Percentiles rank a stretch among this genome's conserved stretches.
phyloP scores from a whole-genome alignment of 2,113 vertebrate species.

The Ameiurus melas region DNA sequence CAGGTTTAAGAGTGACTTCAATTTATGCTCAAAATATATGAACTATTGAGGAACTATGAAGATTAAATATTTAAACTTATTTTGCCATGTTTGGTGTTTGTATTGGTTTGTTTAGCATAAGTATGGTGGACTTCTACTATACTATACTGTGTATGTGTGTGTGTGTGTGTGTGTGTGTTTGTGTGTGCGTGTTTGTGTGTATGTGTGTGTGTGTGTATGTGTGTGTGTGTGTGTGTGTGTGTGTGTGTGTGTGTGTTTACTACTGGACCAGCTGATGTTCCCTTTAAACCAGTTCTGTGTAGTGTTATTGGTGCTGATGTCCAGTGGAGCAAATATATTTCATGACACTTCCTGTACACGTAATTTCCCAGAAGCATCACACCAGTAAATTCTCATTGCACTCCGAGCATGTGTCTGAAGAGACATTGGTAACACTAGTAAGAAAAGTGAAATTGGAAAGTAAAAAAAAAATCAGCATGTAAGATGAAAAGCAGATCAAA shows the following conservation, averaged over 20 bases:
- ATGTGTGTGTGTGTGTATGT: neutral
- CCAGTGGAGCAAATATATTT: neutral
- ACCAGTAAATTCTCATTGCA: neutral
- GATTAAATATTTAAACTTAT: neutral
- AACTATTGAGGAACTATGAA: neutral
- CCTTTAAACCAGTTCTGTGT: slow-evolving; percentile 5
- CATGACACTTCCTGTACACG: neutral
- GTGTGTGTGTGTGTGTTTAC: neutral
- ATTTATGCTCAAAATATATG: neutral
- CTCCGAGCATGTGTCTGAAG: neutral
- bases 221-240: neutral
- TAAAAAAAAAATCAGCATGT: no score
- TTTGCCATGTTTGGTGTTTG: neutral
- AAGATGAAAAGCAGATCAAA: no score
- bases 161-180: neutral
- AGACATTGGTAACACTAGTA: no score
- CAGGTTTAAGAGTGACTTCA: neutral
- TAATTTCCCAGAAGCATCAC: neutral
- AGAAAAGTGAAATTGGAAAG: no score
- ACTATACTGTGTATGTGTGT: no score
- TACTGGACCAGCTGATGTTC: slow-evolving; percentile 9
- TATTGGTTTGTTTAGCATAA: neutral
- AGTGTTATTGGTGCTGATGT: neutral
- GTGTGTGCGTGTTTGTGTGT: slow-evolving; percentile 3
- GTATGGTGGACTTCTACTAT: neutral